Conservation (phyloP, 2,888 invertebrate species). For the Dugesia japonica region DNA sequence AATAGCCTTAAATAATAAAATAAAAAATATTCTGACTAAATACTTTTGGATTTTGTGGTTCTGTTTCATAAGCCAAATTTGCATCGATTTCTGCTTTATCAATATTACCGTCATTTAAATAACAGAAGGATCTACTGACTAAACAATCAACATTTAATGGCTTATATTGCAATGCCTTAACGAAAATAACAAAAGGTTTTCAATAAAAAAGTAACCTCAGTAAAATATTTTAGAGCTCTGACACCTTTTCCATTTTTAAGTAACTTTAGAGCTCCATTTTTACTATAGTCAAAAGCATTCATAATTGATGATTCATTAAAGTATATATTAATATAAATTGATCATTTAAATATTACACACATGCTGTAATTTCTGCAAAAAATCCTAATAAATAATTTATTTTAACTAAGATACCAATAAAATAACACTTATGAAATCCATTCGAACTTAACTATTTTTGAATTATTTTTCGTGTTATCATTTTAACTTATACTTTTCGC, state of each 20-base stretch:
- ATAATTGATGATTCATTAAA: no score
- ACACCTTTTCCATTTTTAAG: background rate
- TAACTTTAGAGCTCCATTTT: background rate
- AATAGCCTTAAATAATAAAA: no score
- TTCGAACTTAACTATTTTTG: no score
- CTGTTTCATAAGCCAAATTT: background rate
- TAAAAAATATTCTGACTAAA: no score
- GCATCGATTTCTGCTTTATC: background rate
- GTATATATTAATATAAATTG: no score
- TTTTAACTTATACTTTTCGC: no score
- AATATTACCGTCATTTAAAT: background rate
- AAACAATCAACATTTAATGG: background rate
- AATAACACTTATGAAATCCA: no score
- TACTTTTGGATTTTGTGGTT: background rate
- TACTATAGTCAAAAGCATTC: background rate
- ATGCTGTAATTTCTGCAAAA: no score
- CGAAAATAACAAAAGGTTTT: background rate
- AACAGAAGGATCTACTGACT: background rate
- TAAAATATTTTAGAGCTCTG: background rate
- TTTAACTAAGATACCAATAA: no score
- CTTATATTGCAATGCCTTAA: background rate
- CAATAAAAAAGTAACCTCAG: background rate
- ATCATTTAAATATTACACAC: no score
- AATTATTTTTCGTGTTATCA: no score
- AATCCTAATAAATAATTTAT: no score